Conservation (phyloP, 2,888 invertebrate genomes). For the Dasypogon diadema region DNA sequence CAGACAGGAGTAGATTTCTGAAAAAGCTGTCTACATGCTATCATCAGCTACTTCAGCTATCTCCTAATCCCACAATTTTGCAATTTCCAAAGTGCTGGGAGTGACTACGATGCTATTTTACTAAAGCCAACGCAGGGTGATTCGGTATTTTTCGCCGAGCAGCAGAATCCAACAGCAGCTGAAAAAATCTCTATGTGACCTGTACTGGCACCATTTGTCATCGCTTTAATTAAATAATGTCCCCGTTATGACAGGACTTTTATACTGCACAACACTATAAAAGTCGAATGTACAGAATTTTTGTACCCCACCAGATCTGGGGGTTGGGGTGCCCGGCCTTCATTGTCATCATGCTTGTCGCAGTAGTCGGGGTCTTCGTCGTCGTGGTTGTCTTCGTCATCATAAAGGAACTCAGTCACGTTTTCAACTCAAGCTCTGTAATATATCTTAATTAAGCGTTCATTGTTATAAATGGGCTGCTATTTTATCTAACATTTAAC, state of each 20-base stretch:
- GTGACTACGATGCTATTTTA: too few relatives aligned
- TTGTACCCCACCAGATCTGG: neutral
- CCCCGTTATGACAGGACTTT: conserved; percentile 47
- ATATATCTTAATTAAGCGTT: conserved; percentile 52
- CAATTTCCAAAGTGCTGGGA: too few relatives aligned
- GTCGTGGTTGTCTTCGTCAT: neutral
- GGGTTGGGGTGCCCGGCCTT: neutral
- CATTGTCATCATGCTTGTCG: too few relatives aligned
- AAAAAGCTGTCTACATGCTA: too few relatives aligned
- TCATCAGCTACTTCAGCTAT: too few relatives aligned
- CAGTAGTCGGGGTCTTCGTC: too few relatives aligned
- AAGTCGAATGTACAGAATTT: conserved; percentile 19
- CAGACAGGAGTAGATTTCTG: too few relatives aligned
- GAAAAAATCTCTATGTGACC: neutral
- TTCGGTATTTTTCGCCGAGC: neutral
- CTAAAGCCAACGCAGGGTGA: neutral
- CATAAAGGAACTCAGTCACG: conserved; percentile 51
- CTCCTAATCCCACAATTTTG: too few relatives aligned
- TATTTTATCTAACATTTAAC: conserved; percentile 46
- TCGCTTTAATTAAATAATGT: conserved; percentile 50
- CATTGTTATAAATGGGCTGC: conserved; percentile 51
- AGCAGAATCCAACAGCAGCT: neutral
- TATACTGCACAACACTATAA: conserved; percentile 44
- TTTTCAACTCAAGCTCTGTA: conserved; percentile 44
- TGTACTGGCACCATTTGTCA: conserved; percentile 37